phyloP scores from a whole-genome alignment of 2,888 invertebrate genomes.

The Lysandra coridon region DNA sequence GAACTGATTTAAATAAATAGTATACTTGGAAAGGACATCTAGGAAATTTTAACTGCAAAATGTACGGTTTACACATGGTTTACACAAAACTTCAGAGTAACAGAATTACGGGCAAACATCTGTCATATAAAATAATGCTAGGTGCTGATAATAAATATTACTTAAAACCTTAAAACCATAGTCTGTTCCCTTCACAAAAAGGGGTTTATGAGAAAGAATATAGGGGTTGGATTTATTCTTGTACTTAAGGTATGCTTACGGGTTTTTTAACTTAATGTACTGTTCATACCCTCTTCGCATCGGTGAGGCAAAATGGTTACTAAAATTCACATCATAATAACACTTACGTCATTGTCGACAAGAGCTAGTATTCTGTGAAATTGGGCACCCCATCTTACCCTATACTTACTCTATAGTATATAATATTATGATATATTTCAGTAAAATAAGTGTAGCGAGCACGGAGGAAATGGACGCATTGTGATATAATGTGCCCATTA shows the following conservation, averaged over 20 bases:
- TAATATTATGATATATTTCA: not conserved
- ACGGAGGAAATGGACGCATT: constrained; percentile 24
- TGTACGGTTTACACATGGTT: too few species aligned
- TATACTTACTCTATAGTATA: not conserved
- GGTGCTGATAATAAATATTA: not conserved
- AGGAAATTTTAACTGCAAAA: too few species aligned
- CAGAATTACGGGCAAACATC: too few species aligned
- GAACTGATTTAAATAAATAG: too few species aligned
- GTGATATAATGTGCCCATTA: constrained; percentile 28
- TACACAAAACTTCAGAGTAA: too few species aligned
- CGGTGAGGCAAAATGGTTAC: not conserved
- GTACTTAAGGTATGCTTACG: not conserved
- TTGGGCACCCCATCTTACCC: not conserved
- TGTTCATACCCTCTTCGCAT: not conserved
- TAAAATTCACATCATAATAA: not conserved
- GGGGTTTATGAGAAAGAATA: not conserved
- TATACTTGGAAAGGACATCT: too few species aligned
- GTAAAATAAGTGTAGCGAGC: constrained; percentile 22
- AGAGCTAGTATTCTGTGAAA: not conserved
- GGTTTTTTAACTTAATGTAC: not conserved
- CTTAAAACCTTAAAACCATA: not conserved
- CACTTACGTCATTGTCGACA: not conserved
- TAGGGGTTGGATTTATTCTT: not conserved
- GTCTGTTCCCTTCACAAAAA: not conserved
- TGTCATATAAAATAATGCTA: not conserved